phyloP scores from a whole-genome alignment of 2,113 vertebrate genomes.

The Zapus hudsonius region DNA sequence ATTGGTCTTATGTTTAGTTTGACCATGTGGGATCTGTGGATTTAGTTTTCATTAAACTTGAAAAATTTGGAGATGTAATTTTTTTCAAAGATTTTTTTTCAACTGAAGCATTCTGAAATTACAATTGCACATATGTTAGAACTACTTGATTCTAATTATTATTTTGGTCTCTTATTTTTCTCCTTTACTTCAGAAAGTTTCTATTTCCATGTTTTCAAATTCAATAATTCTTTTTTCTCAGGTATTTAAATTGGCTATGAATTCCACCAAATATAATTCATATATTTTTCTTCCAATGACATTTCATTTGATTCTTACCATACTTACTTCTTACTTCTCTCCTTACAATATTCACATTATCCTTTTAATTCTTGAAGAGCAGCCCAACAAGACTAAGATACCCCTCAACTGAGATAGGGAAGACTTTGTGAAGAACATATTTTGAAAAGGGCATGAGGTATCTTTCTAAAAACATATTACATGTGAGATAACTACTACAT shows the following conservation, averaged over 20 bases:
- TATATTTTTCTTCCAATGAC: slow-evolving; percentile 2
- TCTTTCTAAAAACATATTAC: not conserved
- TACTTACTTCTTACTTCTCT: not conserved
- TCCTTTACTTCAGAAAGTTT: not conserved
- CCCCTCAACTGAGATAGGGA: not conserved
- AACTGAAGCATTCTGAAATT: not conserved
- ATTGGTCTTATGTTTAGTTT: not conserved
- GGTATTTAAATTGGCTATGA: not conserved
- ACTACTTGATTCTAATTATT: not conserved
- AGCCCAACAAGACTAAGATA: not conserved
- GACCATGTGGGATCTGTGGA: not conserved
- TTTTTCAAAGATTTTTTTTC: not conserved
- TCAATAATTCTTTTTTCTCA: not conserved
- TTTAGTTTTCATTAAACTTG: not conserved
- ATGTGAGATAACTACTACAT: not conserved
- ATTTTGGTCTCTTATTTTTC: not conserved
- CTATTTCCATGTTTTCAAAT: not conserved
- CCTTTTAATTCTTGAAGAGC: not conserved
- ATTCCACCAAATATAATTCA: not conserved
- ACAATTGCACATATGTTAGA: not conserved
- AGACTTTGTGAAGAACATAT: not conserved
- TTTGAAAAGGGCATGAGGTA: not conserved
- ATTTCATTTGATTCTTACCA: not conserved
- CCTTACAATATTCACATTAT: not conserved
- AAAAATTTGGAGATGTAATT: not conserved